Evolutionary conservation across 2,888 invertebrate genomes (phyloP), one percentile per base, ranked within the genome.

Genomic region (Abscondita cerata): DNA sequence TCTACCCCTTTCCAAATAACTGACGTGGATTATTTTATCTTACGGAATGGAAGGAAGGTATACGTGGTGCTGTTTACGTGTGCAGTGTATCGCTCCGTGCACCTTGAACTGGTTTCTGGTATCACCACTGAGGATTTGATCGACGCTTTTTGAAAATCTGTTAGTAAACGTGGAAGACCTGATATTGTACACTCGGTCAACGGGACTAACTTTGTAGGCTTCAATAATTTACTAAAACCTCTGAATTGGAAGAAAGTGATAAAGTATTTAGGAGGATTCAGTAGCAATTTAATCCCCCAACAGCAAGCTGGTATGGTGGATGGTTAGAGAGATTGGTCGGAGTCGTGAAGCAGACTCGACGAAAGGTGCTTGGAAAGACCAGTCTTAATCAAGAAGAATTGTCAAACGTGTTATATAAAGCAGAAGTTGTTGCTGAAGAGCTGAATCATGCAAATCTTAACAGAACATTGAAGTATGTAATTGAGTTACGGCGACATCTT

Each of bases 301-400:
- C 70, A 0, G 74, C 79, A 5, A 69, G 79, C 1, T 81, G 80
- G 78, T 76, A 75, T 76, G 78, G 79, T 55, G 78, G 81, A 33
- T 76, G 73, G 67, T 81, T 76, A 70, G 78, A 81, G 55, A 78
- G 81, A 34, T 76, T 73, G 67, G 81, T 76, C 70, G 78, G 80
- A n/a, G 50, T 74, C 6, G 41, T 78, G 1, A 81, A 81, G 64
- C 52, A 61, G 12, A 56, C 76, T 11, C 52, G 80, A 9, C 60
- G 72, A 13, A 68, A 70, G 52, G 65, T 73, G 6, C 59, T 80
- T 0, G 75, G 78, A 9, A 70, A 67, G 33, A 62, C 71, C 2
- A 66, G 68, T 48, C 64, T 79, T n/a, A n/a, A n/a, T n/a, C n/a
- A n/a, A n/a, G n/a, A n/a, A n/a, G 5, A 55, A 19, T 3, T 66